Conservation (phyloP, 1,140 invertebrate species). For the Zaprionus nigranus region DNA sequence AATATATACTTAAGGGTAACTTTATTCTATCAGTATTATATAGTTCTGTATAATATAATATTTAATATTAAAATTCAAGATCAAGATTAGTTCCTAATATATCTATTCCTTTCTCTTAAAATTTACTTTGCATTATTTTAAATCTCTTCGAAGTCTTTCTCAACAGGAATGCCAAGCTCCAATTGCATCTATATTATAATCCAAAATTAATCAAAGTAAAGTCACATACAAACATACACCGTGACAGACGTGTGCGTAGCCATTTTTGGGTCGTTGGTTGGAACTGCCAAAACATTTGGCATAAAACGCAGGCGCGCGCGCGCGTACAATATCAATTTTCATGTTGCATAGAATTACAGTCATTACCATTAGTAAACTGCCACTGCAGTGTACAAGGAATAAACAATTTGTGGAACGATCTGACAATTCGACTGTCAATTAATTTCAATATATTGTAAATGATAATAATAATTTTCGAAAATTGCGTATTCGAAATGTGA, state of each 20-base stretch:
- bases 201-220: background rate
- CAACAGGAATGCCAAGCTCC: background rate
- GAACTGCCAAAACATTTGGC: conserved; percentile 73
- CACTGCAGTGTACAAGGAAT: conserved; percentile 62
- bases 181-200: background rate
- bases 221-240: background rate
- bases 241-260: conserved; percentile 40
- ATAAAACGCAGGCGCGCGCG: conserved; percentile 39
- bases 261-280: conserved; percentile 63
- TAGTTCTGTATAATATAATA: too few species aligned
- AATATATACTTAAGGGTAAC: too few species aligned
- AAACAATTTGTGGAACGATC: conserved; percentile 80
- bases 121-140: too few species aligned
- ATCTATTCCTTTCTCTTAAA: too few species aligned
- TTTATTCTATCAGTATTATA: too few species aligned
- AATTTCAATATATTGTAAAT: conserved; percentile 83
- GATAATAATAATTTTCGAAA: conserved; percentile 76
- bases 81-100: too few species aligned
- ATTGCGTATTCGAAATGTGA: conserved; percentile 27
- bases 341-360: conserved; percentile 77
- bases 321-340: conserved; percentile 78
- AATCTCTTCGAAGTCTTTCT: background rate
- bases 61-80: too few species aligned
- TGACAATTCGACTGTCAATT: conserved; percentile 82
- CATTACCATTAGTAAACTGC: conserved; percentile 82